Evolutionary conservation across 2,888 invertebrate genomes (phyloP).

Genomic region (Agonopterix alstromeriana): DNA sequence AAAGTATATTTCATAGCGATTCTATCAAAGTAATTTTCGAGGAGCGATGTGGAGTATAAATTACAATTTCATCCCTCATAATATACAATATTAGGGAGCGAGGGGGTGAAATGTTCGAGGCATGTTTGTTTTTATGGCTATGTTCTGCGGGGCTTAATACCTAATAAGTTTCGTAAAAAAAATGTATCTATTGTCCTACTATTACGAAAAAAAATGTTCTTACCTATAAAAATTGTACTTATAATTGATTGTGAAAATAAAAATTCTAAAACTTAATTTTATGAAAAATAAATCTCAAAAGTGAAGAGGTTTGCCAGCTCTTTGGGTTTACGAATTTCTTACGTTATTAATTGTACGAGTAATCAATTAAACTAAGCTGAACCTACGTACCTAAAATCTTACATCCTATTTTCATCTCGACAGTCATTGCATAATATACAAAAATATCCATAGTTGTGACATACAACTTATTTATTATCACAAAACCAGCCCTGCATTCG

Average conservation of each 20-base stretch:
- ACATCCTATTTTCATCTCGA: background rate
- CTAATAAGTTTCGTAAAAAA: no score
- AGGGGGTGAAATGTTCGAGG: background rate
- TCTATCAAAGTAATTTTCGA: constrained; percentile 18
- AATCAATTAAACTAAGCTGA: background rate
- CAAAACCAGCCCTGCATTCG: constrained; percentile 46
- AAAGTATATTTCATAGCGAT: constrained; percentile 1
- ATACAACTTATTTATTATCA: constrained; percentile 39
- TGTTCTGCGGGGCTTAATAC: no score
- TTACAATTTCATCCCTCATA: constrained; percentile 15
- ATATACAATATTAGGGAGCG: background rate
- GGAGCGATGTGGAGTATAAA: constrained; percentile 12
- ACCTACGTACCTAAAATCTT: background rate
- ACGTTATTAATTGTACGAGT: constrained; percentile 12
- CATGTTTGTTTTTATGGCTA: no score
- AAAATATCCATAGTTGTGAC: constrained; percentile 36
- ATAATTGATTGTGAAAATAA: no score
- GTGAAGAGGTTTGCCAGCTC: constrained; percentile 11
- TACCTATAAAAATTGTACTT: no score
- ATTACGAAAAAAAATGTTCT: no score
- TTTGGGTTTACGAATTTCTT: constrained; percentile 24
- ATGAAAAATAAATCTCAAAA: background rate
- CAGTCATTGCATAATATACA: background rate
- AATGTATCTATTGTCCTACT: no score
- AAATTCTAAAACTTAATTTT: background rate